These are phyloP conservation scores for Bedellia somnulentella DNA, from an alignment of 2,888 invertebrate genomes.

Conservation along the genomic window DNA sequence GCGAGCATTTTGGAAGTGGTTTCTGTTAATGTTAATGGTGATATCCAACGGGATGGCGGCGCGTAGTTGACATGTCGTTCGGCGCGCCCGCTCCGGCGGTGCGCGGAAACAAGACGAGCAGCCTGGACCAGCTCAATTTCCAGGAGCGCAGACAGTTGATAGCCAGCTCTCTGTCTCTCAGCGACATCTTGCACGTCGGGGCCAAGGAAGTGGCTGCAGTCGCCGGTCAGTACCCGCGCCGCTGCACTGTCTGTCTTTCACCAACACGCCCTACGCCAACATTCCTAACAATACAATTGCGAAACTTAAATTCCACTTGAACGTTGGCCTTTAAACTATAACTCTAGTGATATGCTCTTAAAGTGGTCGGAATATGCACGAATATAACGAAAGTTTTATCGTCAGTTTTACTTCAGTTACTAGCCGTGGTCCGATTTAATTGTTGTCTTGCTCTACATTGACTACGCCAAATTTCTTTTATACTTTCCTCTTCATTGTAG, in stretches of 20 bases:
- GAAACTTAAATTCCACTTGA: too few relatives aligned
- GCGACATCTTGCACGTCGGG: conserved; percentile 79
- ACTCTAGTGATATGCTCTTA: too few relatives aligned
- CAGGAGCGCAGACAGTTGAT: conserved; percentile 89
- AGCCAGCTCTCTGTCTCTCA: conserved; percentile 83
- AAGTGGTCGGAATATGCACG: too few relatives aligned
- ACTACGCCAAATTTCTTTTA: too few relatives aligned
- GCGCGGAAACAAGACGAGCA: conserved; percentile 70
- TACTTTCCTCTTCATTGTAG: too few relatives aligned
- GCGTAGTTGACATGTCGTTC: conserved; percentile 58
- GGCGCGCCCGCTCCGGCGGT: conserved; percentile 55
- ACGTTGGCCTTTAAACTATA: too few relatives aligned
- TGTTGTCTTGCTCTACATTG: too few relatives aligned
- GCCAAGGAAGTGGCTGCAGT: conserved; percentile 60
- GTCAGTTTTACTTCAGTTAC: too few relatives aligned
- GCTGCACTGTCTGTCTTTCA: conserved; percentile 17
- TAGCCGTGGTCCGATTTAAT: too few relatives aligned
- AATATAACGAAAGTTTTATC: too few relatives aligned
- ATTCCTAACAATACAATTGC: conserved; percentile 45
- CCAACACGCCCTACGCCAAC: conserved; percentile 21
- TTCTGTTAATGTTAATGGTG: conserved; percentile 26
- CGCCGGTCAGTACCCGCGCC: conserved; percentile 32
- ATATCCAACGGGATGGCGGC: conserved; percentile 40
- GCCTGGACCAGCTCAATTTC: conserved; percentile 87
- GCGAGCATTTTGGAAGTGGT: conserved; percentile 22